These are phyloP conservation scores for Axis porcinus DNA, from an alignment of 2,113 vertebrate species.

Conservation along the genomic window DNA sequence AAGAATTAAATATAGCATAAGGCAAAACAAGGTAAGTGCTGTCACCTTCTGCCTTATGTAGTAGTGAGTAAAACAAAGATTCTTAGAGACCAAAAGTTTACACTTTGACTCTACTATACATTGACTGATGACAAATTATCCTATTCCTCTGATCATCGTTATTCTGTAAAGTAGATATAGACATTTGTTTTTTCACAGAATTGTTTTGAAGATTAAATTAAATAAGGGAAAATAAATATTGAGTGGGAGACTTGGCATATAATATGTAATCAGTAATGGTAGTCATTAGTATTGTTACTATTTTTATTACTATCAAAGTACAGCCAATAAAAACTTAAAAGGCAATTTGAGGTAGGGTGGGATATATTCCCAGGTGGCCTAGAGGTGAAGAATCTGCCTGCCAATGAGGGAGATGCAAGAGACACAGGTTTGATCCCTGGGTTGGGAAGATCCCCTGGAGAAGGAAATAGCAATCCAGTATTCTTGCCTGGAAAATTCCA, in stretches of 20 bases:
- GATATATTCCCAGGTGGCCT: background rate
- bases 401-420: background rate
- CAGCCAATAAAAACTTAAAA: background rate
- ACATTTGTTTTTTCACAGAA: background rate
- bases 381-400: background rate
- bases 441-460: background rate
- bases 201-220: conserved; percentile 19
- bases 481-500: background rate
- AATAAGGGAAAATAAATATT: background rate
- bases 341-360: background rate
- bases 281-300: background rate
- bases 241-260: background rate
- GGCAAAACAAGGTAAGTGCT: background rate
- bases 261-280: background rate
- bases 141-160: background rate
- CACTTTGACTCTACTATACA: background rate
- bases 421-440: background rate
- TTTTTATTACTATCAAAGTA: conserved; percentile 5
- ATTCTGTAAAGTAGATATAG: background rate
- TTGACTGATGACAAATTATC: background rate
- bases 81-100: background rate
- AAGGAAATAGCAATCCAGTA: background rate
- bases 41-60: background rate
- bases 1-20: background rate
- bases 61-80: background rate